Evolutionary conservation across 2,797 vertebrate species (phyloP), one percentile per base, ranked within the genome.

Genomic region (Linurgus olivaceus): DNA sequence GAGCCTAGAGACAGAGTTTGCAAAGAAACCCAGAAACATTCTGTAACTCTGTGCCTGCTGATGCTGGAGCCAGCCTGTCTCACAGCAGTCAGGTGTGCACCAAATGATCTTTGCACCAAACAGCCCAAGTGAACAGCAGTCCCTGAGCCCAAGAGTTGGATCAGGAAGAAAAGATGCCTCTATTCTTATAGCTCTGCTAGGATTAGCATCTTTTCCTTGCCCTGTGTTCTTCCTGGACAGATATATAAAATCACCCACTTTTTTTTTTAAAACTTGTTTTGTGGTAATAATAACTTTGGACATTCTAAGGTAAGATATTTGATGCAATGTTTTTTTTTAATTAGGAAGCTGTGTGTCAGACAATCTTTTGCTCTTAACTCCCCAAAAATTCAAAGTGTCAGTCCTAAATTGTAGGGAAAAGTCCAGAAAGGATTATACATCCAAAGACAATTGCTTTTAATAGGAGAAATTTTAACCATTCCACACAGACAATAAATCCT

Each of bases 141-240:
- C 26, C 6, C 2, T 44, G 18, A 77, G 17, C 2, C 10, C 61
- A 29, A 48, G 13, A 10, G 4, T 0, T 48, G 57, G 3, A 23
- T 68, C 28, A 29, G 33, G n/a, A 79, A 70, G 33, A 85, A 62
- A 61, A 42, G 5, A 6, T 54, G 5, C 3, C 14, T 77, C 31
- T 59, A 7, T 37, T 63, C 24, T 45, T 72, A 17, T 17, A 26
- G 9, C 8, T 62, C 47, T 50, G 24, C 25, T 54, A 58, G 17
- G 11, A 42, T 50, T 78, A 78, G 2, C 19, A 54, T 35, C 7
- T 48, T 86, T 74, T 38, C 12, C 13, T 58, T 0, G 0, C 7
- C 20, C 74, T 37, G 4, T 62, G 10, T 17, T 66, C 23, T 55
- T 54, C 17, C 40, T 13, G 13, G 11, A 18, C 12, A 45, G 13